Percentiles rank a stretch among this genome's conserved stretches.
Evolutionary conservation across 2,797 vertebrate species (phyloP).

Genomic region (Siniperca scherzeri): DNA sequence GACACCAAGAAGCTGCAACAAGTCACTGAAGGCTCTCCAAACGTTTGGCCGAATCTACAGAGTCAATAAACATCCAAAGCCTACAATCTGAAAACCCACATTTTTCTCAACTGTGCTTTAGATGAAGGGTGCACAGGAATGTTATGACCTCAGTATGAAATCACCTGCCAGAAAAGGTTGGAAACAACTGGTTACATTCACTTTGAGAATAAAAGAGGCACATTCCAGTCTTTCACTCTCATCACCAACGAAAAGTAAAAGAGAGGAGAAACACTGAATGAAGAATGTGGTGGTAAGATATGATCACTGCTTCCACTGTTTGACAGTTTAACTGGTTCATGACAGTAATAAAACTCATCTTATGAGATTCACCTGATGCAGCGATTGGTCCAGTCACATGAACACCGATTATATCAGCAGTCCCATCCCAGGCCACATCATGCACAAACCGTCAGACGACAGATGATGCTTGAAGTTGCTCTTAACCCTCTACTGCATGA

Average conservation of each 20-base stretch:
- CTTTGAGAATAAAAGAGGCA: constrained; percentile 8
- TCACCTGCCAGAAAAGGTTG: constrained; percentile 31
- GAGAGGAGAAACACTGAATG: neutral
- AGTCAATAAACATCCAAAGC: constrained; percentile 6
- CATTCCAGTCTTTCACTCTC: constrained; percentile 13
- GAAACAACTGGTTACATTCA: neutral
- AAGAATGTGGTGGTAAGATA: neutral
- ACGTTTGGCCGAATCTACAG: no score
- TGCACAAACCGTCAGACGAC: neutral
- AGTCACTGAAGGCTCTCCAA: neutral
- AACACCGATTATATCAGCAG: neutral
- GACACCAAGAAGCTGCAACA: neutral
- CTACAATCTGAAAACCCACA: constrained; percentile 13
- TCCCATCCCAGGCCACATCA: neutral
- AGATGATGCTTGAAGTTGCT: neutral
- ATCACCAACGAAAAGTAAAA: neutral
- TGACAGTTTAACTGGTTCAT: neutral
- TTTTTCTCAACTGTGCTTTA: neutral
- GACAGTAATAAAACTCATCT: neutral
- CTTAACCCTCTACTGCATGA: neutral
- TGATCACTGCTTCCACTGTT: no score
- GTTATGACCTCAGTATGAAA: constrained; percentile 48
- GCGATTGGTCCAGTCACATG: constrained; percentile 3
- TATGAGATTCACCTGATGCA: neutral
- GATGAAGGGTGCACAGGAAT: constrained; percentile 29